Evolutionary conservation across 2,888 invertebrate genomes (phyloP), one percentile per base, ranked within the genome.

Genomic region (Pristionchus japonicus): DNA sequence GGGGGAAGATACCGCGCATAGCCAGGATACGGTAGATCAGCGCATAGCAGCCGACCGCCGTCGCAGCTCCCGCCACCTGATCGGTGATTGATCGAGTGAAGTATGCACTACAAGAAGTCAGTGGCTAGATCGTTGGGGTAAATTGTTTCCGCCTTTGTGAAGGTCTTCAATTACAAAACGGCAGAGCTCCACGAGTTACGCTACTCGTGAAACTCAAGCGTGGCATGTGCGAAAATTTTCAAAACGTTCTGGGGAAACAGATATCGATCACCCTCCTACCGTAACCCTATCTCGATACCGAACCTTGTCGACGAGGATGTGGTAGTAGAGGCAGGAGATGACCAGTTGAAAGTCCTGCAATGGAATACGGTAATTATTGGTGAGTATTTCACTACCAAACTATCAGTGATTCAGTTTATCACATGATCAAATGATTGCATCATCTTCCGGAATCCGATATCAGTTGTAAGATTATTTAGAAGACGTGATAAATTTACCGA

Each of bases 301-400:
- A 31, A 99, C 96, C 95, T 99, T 99, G 95, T 99, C 98, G 43
- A 97, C 96, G 97, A 98, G 97, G 85, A 97, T 97, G 95, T 99
- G 99, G 95, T 98, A 98, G 95, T 98, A 99, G 13, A 99, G 94
- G 95, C 97, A 97, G 1, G 99, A 98, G 61, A 97, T 96, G 6
- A 98, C 96, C 82, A 99, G 95, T 98, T 98, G 98, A 6, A 98
- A 96, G 95, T 99, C 95, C 95, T 92, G 88, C 70, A 92, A 89
- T 47, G 64, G 57, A 57, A 84, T 52, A 77, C 77, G 37, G 40
- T 77, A 37, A 11, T 49, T 49, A 49, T 9, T 20, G 49, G 20
- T 49, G n/a, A n/a, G 15, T 3, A 49, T 49, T 49, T 13, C 49
- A 17, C 20, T 49, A 20, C 20, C 20, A 20, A 13, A 20, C 11